Conservation (phyloP, 2,797 vertebrate species). For the Enteromius thamalakanensis region DNA sequence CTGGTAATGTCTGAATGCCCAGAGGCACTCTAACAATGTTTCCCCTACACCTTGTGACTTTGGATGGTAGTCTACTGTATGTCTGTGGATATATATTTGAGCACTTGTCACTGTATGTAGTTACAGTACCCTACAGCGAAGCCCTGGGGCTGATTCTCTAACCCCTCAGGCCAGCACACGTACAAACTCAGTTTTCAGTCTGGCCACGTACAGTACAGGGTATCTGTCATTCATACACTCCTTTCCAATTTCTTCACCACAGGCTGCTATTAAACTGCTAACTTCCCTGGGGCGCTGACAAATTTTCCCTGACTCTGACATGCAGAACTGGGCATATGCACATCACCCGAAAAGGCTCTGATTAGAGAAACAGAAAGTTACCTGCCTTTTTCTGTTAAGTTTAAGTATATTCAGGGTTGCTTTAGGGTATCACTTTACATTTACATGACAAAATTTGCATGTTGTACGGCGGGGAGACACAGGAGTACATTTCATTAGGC, state of each 20-base stretch:
- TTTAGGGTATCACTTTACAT: not conserved
- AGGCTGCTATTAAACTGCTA: constrained; percentile 28
- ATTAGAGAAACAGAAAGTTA: constrained; percentile 2
- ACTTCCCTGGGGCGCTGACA: constrained; percentile 20
- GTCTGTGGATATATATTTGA: not conserved
- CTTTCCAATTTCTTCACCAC: constrained; percentile 12
- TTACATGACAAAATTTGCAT: not conserved
- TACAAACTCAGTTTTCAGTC: not conserved
- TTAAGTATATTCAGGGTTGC: not conserved
- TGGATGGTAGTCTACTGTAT: not conserved
- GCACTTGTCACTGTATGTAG: not conserved
- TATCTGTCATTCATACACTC: constrained; percentile 33
- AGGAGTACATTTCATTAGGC: not conserved
- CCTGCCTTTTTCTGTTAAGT: constrained; percentile 1
- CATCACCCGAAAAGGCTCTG: constrained; percentile 8
- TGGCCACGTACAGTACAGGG: constrained; percentile 22
- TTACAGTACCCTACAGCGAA: constrained; percentile 1
- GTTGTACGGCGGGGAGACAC: not conserved
- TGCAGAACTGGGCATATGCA: not conserved
- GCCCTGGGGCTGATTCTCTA: constrained; percentile 30
- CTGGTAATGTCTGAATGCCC: constrained; percentile 3
- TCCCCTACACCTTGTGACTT: not conserved
- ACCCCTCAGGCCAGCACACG: constrained; percentile 20
- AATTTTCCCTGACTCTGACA: constrained; percentile 37
- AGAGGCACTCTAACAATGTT: constrained; percentile 9